These are phyloP conservation scores for Crotalus viridis DNA, from an alignment of 2,113 vertebrate species.

Conservation along the genomic window DNA sequence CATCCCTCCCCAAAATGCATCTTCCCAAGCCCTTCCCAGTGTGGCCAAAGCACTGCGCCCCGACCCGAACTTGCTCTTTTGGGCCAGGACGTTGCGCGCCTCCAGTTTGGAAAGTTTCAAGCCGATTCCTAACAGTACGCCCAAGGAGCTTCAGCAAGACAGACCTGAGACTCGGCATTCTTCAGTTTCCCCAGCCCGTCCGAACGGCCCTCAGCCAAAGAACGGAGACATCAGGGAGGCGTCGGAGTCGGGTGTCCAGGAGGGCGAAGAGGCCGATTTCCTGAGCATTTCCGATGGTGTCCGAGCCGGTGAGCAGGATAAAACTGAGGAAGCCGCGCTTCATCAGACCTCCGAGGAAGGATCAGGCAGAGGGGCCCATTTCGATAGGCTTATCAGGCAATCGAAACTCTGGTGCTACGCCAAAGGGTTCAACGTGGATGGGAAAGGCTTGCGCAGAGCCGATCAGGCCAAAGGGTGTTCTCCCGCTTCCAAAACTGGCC, in stretches of 20 bases:
- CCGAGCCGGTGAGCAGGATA: not conserved
- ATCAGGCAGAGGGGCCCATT: conserved; percentile 68
- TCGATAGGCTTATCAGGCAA: conserved; percentile 71
- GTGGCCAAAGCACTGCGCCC: conserved; percentile 40
- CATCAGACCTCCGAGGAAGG: conserved; percentile 37
- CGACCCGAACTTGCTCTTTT: conserved; percentile 45
- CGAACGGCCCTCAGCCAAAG: conserved; percentile 41
- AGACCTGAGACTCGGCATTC: conserved; percentile 23
- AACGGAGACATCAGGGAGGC: conserved; percentile 26
- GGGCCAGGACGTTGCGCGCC: conserved; percentile 53
- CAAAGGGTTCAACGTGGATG: conserved; percentile 72
- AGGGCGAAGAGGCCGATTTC: not conserved
- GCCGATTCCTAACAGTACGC: not conserved
- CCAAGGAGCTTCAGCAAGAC: conserved; percentile 25
- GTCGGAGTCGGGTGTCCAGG: conserved; percentile 35
- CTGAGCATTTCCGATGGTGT: not conserved
- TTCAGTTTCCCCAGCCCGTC: not conserved
- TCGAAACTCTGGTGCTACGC: conserved; percentile 80
- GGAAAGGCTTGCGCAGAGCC: conserved; percentile 63
- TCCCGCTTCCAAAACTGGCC: conserved; percentile 6
- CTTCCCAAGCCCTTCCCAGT: not conserved
- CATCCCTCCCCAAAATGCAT: conserved; percentile 14
- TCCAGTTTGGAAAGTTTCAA: conserved; percentile 59
- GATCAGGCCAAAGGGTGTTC: conserved; percentile 42
- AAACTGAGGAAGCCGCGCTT: conserved; percentile 11